phyloP scores from a whole-genome alignment of 2,797 vertebrate species.

The Fringilla coelebs region DNA sequence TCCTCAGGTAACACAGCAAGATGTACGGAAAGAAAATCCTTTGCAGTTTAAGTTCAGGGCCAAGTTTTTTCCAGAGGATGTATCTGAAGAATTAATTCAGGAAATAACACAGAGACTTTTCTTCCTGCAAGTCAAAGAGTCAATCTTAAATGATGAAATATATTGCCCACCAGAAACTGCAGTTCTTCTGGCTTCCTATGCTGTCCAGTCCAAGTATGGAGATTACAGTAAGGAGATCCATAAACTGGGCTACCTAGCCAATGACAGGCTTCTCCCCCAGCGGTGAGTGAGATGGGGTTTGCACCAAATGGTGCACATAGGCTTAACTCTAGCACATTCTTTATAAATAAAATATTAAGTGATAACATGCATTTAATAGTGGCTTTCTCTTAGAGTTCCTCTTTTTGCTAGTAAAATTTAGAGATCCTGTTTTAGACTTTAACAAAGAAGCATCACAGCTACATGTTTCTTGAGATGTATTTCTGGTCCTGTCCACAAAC shows the following conservation, averaged over 20 bases:
- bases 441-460: neutral
- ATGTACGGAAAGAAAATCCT: conserved; percentile 96
- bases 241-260: conserved; percentile 91
- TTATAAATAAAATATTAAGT: neutral
- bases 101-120: conserved; percentile 97
- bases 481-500: neutral
- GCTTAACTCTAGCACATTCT: neutral
- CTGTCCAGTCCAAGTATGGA: conserved; percentile 94
- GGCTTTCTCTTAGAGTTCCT: neutral
- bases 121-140: conserved; percentile 98
- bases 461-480: neutral
- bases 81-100: conserved; percentile 94
- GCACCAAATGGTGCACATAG: neutral
- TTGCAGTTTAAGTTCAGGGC: conserved; percentile 96
- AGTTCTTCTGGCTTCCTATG: conserved; percentile 92
- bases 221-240: conserved; percentile 92
- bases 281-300: conserved; percentile 78
- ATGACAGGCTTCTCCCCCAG: conserved; percentile 93
- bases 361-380: neutral
- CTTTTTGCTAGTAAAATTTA: neutral
- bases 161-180: conserved; percentile 98
- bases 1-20: conserved; percentile 92
- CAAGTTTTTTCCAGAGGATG: conserved; percentile 97
- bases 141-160: conserved; percentile 95
- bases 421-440: neutral